Evolutionary conservation across 2,797 vertebrate species (phyloP), one percentile per base, ranked within the genome.

Genomic region (Chelonia mydas): DNA sequence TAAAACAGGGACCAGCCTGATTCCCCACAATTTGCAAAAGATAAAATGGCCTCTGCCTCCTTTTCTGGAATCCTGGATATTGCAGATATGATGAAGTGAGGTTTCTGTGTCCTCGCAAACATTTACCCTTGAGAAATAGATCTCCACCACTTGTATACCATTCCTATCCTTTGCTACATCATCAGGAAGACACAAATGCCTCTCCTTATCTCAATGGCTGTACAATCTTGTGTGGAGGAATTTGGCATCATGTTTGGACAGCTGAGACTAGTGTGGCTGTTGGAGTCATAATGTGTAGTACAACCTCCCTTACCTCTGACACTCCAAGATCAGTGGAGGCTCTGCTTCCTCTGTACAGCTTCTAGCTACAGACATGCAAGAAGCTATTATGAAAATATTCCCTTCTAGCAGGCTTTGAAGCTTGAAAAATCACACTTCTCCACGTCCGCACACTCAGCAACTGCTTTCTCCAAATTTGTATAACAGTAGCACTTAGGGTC

Each of bases 131-230:
- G 68, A 11, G 31, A 59, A 84, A 72, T 1, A 33, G 21, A 90
- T 31, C 45, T 41, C 25, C 8, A 84, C 5, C 80, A 33, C 17
- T 50, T 5, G 13, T 76, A 76, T 31, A 15, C 16, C 16, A 1
- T 37, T 27, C 84, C 47, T 28, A 82, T 5, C 33, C 3, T 0
- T 51, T 4, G 11, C 4, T 78, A 74, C 57, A 17, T 1, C 41
- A 76, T 28, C 72, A 76, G 41, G 41, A 84, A 49, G n/a, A 33
- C 15, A 59, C 17, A 76, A 47, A 47, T 28, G 11, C 41, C 12
- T 37, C n/a, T 16, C 11, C 2, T 17, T 21, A 16, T 7, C 54
- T 49, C 51, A 91, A 82, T 59, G 80, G 3, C 25, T 45, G 11
- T 68, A 47, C 3, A 65, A 89, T 81, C 37, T 5, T 1, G 25